Evolutionary conservation across 37 sponge, comb jelly and placozoan species (phyloP), one percentile per base, ranked within the genome.

Genomic region (Eunapius fragilis): DNA sequence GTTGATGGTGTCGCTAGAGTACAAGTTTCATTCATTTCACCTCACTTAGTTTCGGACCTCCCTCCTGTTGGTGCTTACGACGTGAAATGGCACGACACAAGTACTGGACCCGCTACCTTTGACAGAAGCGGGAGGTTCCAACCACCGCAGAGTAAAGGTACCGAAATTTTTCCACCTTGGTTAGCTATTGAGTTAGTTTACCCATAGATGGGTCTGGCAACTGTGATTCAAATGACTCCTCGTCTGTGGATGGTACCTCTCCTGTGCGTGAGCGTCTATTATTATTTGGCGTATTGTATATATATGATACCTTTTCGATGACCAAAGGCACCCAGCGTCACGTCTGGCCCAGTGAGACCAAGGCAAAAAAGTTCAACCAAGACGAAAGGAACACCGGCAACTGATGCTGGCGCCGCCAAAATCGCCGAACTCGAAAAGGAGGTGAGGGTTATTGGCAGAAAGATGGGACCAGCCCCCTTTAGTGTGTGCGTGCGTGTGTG

Each of bases 41-140:
- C 47, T 5, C 72, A 32, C 34, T 5, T 41, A 87, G 88, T 31
- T 24, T 36, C 88, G 5, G 69, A 68, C 6, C 67, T 12, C 22
- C 90, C 90, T 23, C 81, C 90, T 6, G 71, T 68, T 33, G 80
- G 80, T 7, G 32, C 80, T 26, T 78, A 78, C 41, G 75, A 84
- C 47, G 80, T 89, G 74, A 74, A 80, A 12, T 72, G 58, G 74
- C 45, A 7, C 2, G 85, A 74, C 25, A 36, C 13, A 11, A 68
- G 12, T 37, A 17, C 32, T 68, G 80, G 85, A 0, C 45, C 80
- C 58, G 30, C 25, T 19, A 19, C 70, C 1, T 87, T 87, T 76
- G 82, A 82, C 67, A 87, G 34, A 70, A 32, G 82, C 9, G 69
- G 25, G 33, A 81, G 88, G 69, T 82, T 78, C 27, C 36, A 48